Percentiles rank a stretch among this genome's conserved stretches.
phyloP scores from a whole-genome alignment of 2,888 invertebrate genomes.

The Plebejus argus region DNA sequence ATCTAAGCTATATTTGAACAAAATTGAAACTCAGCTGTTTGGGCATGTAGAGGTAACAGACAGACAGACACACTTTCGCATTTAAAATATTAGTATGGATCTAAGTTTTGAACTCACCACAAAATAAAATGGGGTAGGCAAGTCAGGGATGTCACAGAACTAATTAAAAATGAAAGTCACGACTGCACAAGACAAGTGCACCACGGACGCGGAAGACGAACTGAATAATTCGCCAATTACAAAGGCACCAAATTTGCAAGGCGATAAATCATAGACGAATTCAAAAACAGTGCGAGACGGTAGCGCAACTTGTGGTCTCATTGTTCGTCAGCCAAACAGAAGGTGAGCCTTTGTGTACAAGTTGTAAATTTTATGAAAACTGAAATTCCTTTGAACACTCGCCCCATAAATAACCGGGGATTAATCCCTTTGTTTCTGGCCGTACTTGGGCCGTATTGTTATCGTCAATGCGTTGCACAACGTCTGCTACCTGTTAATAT shows the following conservation, averaged over 20 bases:
- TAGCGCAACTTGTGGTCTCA: constrained; percentile 73
- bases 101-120: neutral
- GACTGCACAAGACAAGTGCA: constrained; percentile 44
- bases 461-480: constrained; percentile 65
- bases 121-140: neutral
- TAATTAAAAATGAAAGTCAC: neutral
- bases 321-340: constrained; percentile 81
- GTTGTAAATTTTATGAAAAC: constrained; percentile 81
- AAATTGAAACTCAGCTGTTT: too few relatives aligned
- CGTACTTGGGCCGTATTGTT: constrained; percentile 65
- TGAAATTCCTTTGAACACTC: constrained; percentile 80
- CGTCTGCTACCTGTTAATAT: constrained; percentile 59
- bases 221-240: constrained; percentile 71
- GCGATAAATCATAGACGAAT: constrained; percentile 77
- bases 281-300: constrained; percentile 80
- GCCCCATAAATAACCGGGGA: constrained; percentile 75
- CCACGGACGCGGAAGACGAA: constrained; percentile 56
- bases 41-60: too few relatives aligned
- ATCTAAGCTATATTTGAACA: too few relatives aligned
- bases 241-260: constrained; percentile 72
- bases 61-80: too few relatives aligned
- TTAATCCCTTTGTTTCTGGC: constrained; percentile 76
- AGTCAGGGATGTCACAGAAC: neutral
- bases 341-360: constrained; percentile 75
- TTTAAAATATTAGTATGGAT: too few relatives aligned